These are phyloP conservation scores for Syngnathus rostellatus DNA, from an alignment of 2,797 vertebrate species.

Conservation along the genomic window DNA sequence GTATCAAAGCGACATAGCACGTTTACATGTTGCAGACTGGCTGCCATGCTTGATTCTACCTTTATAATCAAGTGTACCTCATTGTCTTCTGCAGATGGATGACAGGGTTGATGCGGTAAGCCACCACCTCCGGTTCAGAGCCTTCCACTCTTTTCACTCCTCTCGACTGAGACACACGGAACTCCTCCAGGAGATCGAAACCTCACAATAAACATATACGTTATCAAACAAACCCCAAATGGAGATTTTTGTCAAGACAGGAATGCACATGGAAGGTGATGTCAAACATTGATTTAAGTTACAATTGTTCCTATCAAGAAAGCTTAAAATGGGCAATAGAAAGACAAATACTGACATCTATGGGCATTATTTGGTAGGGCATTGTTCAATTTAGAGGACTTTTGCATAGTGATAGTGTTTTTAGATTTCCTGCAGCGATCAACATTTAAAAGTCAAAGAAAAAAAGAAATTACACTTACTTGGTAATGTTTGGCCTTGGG, in stretches of 20 bases:
- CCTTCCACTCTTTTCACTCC: slow-evolving; percentile 61
- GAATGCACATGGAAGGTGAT: background rate
- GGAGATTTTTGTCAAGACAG: background rate
- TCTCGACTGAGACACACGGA: slow-evolving; percentile 54
- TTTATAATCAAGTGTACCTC: slow-evolving; percentile 51
- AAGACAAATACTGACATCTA: slow-evolving; percentile 52
- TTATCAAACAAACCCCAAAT: background rate
- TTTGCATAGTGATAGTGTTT: background rate
- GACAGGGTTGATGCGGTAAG: slow-evolving; percentile 63
- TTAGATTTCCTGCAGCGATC: background rate
- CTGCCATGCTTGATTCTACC: background rate
- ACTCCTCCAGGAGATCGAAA: slow-evolving; percentile 71
- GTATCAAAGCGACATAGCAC: background rate
- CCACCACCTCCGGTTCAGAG: slow-evolving; percentile 57
- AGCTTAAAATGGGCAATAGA: background rate
- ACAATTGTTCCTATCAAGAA: slow-evolving; percentile 2
- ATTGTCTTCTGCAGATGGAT: slow-evolving; percentile 56
- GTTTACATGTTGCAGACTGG: background rate
- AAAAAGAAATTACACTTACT: slow-evolving; percentile 51
- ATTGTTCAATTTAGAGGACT: no score
- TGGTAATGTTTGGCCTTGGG: slow-evolving; percentile 60
- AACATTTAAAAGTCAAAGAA: background rate
- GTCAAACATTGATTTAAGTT: background rate
- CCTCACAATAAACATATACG: slow-evolving; percentile 23
- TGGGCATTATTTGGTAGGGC: slow-evolving; percentile 25